phyloP scores from a whole-genome alignment of 1,140 invertebrate species.

The Ceratitis capitata region DNA sequence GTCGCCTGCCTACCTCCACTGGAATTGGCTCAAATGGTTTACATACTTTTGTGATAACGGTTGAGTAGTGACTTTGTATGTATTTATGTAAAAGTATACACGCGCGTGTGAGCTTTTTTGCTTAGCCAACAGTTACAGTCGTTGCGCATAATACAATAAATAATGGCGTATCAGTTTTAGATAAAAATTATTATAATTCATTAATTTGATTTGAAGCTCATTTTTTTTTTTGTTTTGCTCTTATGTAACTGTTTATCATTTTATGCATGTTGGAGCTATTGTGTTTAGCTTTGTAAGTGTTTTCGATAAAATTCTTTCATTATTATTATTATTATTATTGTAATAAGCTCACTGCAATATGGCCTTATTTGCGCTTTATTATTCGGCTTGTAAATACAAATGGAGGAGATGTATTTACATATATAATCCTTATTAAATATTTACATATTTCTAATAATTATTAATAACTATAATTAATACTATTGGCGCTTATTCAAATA shows the following conservation, averaged over 20 bases:
- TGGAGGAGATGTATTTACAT: too few relatives aligned
- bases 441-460: too few relatives aligned
- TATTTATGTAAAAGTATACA: background rate
- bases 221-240: background rate
- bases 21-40: background rate
- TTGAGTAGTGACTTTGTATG: background rate
- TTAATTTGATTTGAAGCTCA: conserved; percentile 24
- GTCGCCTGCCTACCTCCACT: background rate
- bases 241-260: background rate
- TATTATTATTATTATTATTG: too few relatives aligned
- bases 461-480: too few relatives aligned
- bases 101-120: background rate
- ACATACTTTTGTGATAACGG: background rate
- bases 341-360: too few relatives aligned
- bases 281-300: background rate
- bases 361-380: too few relatives aligned
- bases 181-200: conserved; percentile 7
- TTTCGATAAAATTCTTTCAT: background rate
- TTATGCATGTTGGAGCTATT: background rate
- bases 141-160: background rate
- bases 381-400: too few relatives aligned
- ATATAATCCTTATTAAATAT: too few relatives aligned
- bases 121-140: background rate
- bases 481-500: too few relatives aligned
- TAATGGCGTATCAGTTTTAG: conserved; percentile 15